A percentile compares a stretch with the other conserved stretches of the same genome.
Conservation (phyloP, 1,140 invertebrate species). For the Drosophila dunni region DNA sequence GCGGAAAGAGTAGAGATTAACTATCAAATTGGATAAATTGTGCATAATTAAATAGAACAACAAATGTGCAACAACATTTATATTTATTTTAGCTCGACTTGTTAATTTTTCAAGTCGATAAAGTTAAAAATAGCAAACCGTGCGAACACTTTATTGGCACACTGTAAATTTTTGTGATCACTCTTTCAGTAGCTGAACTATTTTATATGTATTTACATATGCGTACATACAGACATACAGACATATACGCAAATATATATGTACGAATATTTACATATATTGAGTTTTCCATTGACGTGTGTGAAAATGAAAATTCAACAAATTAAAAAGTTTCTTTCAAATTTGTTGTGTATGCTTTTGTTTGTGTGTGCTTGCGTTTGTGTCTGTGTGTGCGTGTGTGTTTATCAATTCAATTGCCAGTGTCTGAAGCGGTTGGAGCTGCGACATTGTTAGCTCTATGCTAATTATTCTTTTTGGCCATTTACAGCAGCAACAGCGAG, state of each 20-base stretch:
- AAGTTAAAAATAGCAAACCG: constrained; percentile 41
- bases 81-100: constrained; percentile 36
- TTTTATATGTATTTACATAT: constrained; percentile 24
- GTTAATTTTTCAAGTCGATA: constrained; percentile 51
- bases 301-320: constrained; percentile 72
- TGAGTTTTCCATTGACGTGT: constrained; percentile 49
- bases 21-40: constrained; percentile 36
- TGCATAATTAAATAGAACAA: constrained; percentile 19
- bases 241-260: not conserved
- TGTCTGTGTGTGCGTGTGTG: constrained; percentile 15
- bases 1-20: constrained; percentile 14
- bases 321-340: constrained; percentile 31
- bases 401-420: constrained; percentile 61
- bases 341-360: constrained; percentile 8
- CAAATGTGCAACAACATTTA: constrained; percentile 33
- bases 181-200: constrained; percentile 45
- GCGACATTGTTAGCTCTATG: constrained; percentile 50
- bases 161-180: constrained; percentile 42
- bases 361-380: not conserved
- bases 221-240: constrained; percentile 27
- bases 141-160: constrained; percentile 36
- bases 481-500: constrained; percentile 29
- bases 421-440: constrained; percentile 38
- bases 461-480: constrained; percentile 62
- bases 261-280: constrained; percentile 46